Evolutionary conservation across 2,888 invertebrate species (phyloP).

Genomic region (Scaptomyza reducta): DNA sequence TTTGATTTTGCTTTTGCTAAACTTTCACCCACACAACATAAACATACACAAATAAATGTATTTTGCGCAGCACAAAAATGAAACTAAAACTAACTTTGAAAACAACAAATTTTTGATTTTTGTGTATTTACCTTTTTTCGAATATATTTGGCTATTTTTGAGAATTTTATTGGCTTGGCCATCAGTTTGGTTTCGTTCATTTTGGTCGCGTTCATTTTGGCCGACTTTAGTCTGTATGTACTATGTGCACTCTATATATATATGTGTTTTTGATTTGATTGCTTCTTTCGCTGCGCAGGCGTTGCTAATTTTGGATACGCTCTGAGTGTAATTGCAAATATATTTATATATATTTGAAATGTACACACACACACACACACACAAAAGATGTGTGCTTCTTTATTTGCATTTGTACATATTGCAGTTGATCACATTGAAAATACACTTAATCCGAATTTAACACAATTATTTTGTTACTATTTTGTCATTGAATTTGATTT

Average conservation of each 20-base stretch:
- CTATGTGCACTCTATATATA: conserved; percentile 1
- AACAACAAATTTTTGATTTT: no score
- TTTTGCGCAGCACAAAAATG: conserved; percentile 18
- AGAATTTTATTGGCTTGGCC: conserved; percentile 82
- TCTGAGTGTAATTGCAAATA: conserved; percentile 35
- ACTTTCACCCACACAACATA: conserved; percentile 61
- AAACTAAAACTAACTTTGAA: no score
- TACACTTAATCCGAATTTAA: conserved; percentile 19
- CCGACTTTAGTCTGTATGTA: conserved; percentile 20
- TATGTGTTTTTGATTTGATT: conserved; percentile 8
- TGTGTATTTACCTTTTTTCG: conserved; percentile 83
- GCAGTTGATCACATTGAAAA: conserved; percentile 28
- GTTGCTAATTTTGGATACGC: conserved; percentile 65
- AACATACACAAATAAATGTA: conserved; percentile 2
- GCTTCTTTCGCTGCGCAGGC: conserved; percentile 32
- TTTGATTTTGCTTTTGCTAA: conserved; percentile 11
- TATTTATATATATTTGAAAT: not conserved
- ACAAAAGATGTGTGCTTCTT: not conserved
- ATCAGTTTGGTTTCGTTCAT: conserved; percentile 75
- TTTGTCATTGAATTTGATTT: conserved; percentile 20
- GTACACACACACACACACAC: not conserved
- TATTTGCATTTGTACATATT: conserved; percentile 7
- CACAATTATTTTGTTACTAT: conserved; percentile 19
- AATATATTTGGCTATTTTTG: conserved; percentile 84
- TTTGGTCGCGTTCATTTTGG: conserved; percentile 68